Evolutionary conservation across 2,113 vertebrate genomes (phyloP).

Genomic region (Macrotus californicus): DNA sequence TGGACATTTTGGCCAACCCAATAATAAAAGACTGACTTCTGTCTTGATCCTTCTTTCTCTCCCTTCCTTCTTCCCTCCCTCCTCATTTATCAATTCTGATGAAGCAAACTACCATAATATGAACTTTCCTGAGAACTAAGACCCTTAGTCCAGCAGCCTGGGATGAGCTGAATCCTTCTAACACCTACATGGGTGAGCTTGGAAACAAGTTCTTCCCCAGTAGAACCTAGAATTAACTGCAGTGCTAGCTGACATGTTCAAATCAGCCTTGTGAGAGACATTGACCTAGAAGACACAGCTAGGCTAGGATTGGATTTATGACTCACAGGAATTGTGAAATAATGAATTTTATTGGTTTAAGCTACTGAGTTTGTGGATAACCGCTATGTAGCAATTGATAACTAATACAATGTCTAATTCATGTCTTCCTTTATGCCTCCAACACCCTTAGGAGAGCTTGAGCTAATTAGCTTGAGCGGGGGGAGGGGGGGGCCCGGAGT

Average conservation of each 20-base stretch:
- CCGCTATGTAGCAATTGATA: not conserved
- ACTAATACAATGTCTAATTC: not conserved
- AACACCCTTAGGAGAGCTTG: not conserved
- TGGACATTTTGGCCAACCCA: too few relatives aligned
- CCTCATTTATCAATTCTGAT: not conserved
- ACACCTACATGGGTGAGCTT: not conserved
- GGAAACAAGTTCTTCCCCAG: not conserved
- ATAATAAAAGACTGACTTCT: not conserved
- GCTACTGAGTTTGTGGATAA: not conserved
- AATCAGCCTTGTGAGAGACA: not conserved
- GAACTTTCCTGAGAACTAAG: not conserved
- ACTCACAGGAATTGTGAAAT: not conserved
- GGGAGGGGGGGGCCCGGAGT: too few relatives aligned
- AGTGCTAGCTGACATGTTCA: not conserved
- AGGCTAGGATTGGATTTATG: not conserved
- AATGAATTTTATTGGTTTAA: not conserved
- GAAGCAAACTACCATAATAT: not conserved
- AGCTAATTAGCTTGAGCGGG: not conserved
- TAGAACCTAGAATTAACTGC: not conserved
- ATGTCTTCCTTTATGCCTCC: not conserved
- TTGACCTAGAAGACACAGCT: not conserved
- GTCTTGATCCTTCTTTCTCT: not conserved
- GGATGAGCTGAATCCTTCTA: not conserved
- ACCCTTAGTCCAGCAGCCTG: not conserved
- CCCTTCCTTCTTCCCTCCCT: not conserved